Percentiles rank a stretch among this genome's conserved stretches.
Evolutionary conservation across 2,888 invertebrate genomes (phyloP).

Genomic region (Geophilus truncorum): DNA sequence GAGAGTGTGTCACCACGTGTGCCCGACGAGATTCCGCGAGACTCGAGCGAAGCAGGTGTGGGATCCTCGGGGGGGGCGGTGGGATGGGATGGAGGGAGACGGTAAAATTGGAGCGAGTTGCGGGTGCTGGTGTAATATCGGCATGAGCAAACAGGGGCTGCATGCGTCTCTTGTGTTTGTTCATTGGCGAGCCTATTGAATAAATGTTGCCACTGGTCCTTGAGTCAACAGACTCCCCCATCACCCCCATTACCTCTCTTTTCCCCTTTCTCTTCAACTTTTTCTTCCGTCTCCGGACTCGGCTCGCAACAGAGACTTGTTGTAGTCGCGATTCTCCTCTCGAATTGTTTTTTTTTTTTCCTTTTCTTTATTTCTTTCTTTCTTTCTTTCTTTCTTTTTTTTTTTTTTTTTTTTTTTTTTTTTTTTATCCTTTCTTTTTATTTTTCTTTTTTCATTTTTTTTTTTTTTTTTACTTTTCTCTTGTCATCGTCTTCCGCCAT

Average conservation of each 20-base stretch:
- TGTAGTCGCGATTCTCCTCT: constrained; percentile 32
- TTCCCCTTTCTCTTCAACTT: background rate
- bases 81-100: background rate
- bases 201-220: background rate
- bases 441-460: constrained; percentile 34
- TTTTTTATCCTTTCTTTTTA: too few relatives aligned
- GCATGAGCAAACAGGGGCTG: background rate
- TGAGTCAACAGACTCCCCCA: background rate
- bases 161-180: background rate
- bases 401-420: too few relatives aligned
- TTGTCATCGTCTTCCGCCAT: background rate
- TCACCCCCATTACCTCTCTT: background rate
- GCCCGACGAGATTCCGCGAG: background rate
- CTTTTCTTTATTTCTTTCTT: too few relatives aligned
- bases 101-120: background rate
- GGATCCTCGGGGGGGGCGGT: background rate
- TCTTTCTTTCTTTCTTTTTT: too few relatives aligned
- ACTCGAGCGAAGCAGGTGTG: background rate
- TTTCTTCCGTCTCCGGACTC: background rate
- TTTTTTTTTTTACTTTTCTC: background rate
- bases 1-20: background rate
- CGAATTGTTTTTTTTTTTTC: too few relatives aligned
- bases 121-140: background rate
- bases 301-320: background rate
- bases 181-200: background rate